Percentiles rank a stretch among this genome's conserved stretches.
These are phyloP conservation scores for Opisthocomus hoazin DNA, from an alignment of 2,113 vertebrate species.

Conservation along the genomic window DNA sequence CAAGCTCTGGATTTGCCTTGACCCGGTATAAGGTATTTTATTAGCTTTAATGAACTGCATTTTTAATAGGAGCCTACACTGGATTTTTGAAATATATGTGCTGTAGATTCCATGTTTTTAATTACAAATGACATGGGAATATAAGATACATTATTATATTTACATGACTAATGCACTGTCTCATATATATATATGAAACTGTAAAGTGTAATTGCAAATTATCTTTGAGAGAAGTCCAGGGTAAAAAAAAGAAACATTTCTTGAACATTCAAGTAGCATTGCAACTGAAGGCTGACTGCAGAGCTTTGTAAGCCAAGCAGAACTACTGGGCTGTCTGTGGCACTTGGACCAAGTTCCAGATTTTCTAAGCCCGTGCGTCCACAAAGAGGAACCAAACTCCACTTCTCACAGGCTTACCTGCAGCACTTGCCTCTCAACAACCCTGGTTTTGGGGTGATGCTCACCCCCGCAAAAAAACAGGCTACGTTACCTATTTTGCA, in stretches of 20 bases:
- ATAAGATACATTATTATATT: not conserved
- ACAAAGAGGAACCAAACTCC: not conserved
- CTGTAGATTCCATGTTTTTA: conserved; percentile 1
- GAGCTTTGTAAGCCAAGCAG: not conserved
- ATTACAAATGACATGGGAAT: not conserved
- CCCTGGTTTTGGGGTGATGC: not conserved
- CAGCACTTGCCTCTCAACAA: not conserved
- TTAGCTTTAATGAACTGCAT: not conserved
- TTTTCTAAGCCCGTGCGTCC: not conserved
- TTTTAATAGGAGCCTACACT: not conserved
- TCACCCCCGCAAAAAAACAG: not conserved
- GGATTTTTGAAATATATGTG: not conserved
- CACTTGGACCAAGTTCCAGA: not conserved
- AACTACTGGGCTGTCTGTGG: not conserved
- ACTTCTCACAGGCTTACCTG: not conserved
- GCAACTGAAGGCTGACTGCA: not conserved
- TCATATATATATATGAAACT: not conserved
- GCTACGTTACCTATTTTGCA: not conserved
- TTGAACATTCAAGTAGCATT: not conserved
- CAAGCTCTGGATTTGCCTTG: not conserved
- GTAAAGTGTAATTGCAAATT: not conserved
- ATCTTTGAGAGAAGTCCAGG: not conserved
- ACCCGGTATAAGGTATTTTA: not conserved
- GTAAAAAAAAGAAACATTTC: not conserved
- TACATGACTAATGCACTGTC: not conserved